These are phyloP conservation scores for Anthoscopus minutus DNA, from an alignment of 2,113 vertebrate genomes.

Conservation along the genomic window DNA sequence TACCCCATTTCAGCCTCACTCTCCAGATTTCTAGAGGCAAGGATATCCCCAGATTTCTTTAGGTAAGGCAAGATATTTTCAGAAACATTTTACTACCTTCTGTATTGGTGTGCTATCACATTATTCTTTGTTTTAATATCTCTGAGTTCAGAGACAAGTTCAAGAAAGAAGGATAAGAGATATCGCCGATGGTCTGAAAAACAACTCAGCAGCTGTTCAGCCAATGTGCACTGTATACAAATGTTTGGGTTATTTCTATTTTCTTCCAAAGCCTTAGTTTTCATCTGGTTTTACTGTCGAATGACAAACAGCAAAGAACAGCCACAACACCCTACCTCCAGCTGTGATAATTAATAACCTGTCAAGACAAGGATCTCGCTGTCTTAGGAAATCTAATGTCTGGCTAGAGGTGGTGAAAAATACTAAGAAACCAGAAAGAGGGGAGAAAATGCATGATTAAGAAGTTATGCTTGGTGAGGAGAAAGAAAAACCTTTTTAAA, in stretches of 20 bases:
- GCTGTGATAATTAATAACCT: slow-evolving; percentile 67
- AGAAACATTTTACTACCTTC: not conserved
- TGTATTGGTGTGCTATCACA: not conserved
- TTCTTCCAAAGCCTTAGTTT: slow-evolving; percentile 16
- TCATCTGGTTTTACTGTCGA: slow-evolving; percentile 25
- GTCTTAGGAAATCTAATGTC: slow-evolving; percentile 36
- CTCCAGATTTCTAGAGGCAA: not conserved
- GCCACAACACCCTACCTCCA: slow-evolving; percentile 23
- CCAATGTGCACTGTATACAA: slow-evolving; percentile 16
- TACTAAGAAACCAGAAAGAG: not conserved
- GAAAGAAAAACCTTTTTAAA: not conserved
- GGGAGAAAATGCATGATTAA: not conserved
- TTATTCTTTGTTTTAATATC: not conserved
- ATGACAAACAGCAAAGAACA: slow-evolving; percentile 41
- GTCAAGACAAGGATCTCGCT: slow-evolving; percentile 23
- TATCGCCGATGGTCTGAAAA: not conserved
- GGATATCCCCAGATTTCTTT: not conserved
- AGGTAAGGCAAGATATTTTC: not conserved
- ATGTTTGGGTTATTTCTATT: slow-evolving; percentile 5
- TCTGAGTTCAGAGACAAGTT: not conserved
- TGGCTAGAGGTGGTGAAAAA: slow-evolving; percentile 33
- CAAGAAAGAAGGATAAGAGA: not conserved
- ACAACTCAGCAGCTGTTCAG: slow-evolving; percentile 45
- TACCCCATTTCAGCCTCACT: accelerated
- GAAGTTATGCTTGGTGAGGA: not conserved